Evolutionary conservation across 2,113 vertebrate species (phyloP).

Genomic region (Theropithecus gelada): DNA sequence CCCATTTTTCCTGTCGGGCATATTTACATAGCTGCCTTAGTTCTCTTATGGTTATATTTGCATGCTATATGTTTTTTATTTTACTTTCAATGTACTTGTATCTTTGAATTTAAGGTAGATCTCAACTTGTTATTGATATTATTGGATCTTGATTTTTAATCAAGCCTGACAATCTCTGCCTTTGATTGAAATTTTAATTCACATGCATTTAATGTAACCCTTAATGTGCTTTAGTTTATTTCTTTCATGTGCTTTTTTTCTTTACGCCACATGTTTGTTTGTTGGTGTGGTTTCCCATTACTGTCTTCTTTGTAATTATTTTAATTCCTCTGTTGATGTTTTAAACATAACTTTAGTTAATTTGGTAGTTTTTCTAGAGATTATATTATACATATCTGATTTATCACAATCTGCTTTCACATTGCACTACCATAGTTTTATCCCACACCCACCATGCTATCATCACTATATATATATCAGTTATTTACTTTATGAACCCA

Average conservation of each 20-base stretch:
- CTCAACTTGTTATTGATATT: neutral
- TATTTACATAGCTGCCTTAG: too few relatives aligned
- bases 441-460: too few relatives aligned
- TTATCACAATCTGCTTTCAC: neutral
- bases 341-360: neutral
- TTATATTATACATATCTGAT: neutral
- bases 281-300: neutral
- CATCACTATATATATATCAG: neutral
- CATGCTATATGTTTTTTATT: neutral
- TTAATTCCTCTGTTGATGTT: neutral
- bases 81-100: neutral
- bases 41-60: neutral
- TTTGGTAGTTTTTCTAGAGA: neutral
- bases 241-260: neutral
- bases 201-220: neutral
- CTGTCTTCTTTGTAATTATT: neutral
- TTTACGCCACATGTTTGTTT: neutral
- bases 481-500: neutral
- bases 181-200: neutral
- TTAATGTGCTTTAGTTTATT: neutral
- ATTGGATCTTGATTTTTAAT: neutral
- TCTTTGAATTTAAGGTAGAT: neutral
- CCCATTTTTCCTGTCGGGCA: neutral
- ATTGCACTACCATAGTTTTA: neutral
- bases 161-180: neutral